These are phyloP conservation scores for Aphelenchoides besseyi DNA, from an alignment of 1,140 invertebrate species.

Conservation along the genomic window DNA sequence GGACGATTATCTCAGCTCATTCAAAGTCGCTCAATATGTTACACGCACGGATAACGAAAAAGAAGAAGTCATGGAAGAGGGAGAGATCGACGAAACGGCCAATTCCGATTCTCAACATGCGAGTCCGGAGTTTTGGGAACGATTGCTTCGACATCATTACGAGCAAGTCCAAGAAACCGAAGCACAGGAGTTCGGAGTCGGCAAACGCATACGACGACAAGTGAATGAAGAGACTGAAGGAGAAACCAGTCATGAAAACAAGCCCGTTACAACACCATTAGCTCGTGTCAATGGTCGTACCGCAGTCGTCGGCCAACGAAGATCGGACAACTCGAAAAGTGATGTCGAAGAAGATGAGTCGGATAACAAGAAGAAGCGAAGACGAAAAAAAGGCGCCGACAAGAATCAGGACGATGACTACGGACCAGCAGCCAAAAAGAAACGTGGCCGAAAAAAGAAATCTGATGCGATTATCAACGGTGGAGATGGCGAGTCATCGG, in stretches of 20 bases:
- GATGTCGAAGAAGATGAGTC: background rate
- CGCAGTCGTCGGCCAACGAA: too few relatives aligned
- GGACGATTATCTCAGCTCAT: conserved; percentile 97
- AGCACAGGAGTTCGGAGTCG: conserved; percentile 75
- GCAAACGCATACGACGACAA: conserved; percentile 83
- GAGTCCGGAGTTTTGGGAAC: conserved; percentile 99
- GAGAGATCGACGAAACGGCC: conserved; percentile 79
- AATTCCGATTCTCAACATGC: too few relatives aligned
- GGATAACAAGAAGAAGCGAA: background rate
- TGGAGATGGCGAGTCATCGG: background rate
- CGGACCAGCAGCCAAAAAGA: background rate
- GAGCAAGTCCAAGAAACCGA: conserved; percentile 99
- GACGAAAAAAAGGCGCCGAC: background rate
- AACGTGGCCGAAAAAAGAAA: conserved; percentile 14
- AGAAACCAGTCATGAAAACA: background rate
- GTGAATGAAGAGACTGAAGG: conserved; percentile 64
- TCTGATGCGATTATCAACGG: background rate
- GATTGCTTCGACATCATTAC: conserved; percentile 93
- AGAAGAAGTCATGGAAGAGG: conserved; percentile 91
- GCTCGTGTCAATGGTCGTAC: too few relatives aligned
- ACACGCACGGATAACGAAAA: conserved; percentile 67
- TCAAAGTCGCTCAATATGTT: conserved; percentile 89
- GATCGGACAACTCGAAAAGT: too few relatives aligned
- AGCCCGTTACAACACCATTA: too few relatives aligned
- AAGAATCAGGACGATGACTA: conserved; percentile 6